Conservation (phyloP, 92 coral and sea anemone genomes). For the Montipora capitata region DNA sequence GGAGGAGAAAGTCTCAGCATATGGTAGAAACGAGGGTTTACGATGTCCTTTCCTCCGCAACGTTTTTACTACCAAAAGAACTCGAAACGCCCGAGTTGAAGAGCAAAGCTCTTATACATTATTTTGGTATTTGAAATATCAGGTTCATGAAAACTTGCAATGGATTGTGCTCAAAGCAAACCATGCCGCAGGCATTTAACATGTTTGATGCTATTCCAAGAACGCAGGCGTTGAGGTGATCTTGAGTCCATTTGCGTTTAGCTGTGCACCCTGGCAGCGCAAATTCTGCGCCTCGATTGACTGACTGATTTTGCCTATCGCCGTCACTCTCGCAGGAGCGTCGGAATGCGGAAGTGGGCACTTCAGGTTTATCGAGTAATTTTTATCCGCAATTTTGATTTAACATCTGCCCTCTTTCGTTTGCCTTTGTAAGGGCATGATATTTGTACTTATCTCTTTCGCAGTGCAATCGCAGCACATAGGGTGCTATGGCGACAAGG, state of each 20-base stretch:
- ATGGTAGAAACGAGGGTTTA: no score
- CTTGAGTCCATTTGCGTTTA: background rate
- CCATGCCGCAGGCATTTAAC: background rate
- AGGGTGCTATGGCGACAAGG: constrained; percentile 59
- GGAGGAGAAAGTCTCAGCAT: no score
- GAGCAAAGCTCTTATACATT: no score
- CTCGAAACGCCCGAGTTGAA: no score
- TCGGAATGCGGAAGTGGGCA: background rate
- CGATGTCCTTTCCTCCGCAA: no score
- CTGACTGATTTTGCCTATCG: background rate
- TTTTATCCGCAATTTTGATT: no score
- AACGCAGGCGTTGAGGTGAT: background rate
- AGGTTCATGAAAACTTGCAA: no score
- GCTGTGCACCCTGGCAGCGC: background rate
- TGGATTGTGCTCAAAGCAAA: background rate
- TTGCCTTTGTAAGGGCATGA: background rate
- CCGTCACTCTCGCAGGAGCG: background rate
- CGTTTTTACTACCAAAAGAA: no score
- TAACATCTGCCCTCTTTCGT: background rate
- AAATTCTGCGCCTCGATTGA: background rate
- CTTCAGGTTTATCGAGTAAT: no score
- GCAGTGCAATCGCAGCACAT: constrained; percentile 28
- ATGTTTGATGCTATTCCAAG: background rate
- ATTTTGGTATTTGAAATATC: no score
- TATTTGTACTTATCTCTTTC: background rate